A percentile compares a stretch with the other conserved stretches of the same genome.
Conservation (phyloP, 2,797 vertebrate genomes). For the Percopsis omiscomaycus region DNA sequence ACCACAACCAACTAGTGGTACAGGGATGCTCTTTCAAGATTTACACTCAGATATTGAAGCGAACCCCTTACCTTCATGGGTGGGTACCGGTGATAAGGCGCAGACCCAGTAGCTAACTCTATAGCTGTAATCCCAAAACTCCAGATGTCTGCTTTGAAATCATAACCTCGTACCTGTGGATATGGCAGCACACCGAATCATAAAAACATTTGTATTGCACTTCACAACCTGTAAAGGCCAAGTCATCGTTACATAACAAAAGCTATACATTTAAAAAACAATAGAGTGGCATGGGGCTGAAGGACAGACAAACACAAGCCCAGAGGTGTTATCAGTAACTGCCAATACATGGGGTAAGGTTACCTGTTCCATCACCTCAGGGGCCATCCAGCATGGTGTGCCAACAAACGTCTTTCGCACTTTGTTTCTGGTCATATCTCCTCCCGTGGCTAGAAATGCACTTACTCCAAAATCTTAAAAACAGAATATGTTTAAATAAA, state of each 20-base stretch:
- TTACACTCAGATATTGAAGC: not conserved
- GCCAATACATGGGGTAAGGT: constrained; percentile 16
- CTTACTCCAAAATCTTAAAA: constrained; percentile 94
- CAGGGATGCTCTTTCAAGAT: too few species aligned
- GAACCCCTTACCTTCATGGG: constrained; percentile 92
- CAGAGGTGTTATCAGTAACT: not conserved
- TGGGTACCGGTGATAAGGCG: constrained; percentile 97
- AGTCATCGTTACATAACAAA: too few species aligned
- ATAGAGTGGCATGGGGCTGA: not conserved
- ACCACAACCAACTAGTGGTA: not conserved
- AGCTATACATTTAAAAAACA: not conserved
- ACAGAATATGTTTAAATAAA: not conserved
- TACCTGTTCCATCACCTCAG: constrained; percentile 99
- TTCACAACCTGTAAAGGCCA: not conserved
- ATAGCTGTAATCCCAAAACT: constrained; percentile 99
- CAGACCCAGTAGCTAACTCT: constrained; percentile 94
- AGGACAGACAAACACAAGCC: not conserved
- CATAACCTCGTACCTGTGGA: constrained; percentile 94
- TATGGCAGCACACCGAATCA: constrained; percentile 4
- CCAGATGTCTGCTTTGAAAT: constrained; percentile 99
- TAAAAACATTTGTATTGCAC: not conserved
- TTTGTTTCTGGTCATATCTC: constrained; percentile 97
- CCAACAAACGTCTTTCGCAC: constrained; percentile 98
- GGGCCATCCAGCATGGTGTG: constrained; percentile 99
- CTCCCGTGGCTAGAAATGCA: constrained; percentile 93